Conservation (phyloP, 2,113 vertebrate species). For the Camelus bactrianus region DNA sequence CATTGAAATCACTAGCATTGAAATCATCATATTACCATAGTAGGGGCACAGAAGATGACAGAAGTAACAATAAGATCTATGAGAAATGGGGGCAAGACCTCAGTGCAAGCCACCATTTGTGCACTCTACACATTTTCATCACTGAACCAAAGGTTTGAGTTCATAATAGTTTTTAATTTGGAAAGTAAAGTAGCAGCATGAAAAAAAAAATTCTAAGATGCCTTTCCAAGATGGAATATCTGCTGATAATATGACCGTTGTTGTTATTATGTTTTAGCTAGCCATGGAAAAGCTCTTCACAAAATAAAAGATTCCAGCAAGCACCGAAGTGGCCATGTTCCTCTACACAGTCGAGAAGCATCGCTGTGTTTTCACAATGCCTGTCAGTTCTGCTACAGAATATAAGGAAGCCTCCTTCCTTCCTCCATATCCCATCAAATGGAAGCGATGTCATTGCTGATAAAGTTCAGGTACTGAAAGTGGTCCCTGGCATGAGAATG, state of each 20-base stretch:
- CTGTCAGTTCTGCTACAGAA: not conserved
- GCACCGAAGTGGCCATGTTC: not conserved
- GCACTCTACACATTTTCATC: not conserved
- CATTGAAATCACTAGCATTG: not conserved
- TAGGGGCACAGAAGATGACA: not conserved
- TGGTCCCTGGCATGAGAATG: not conserved
- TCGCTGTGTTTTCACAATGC: not conserved
- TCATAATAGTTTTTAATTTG: not conserved
- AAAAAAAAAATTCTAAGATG: not conserved
- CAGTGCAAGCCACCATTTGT: not conserved
- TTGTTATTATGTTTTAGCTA: not conserved
- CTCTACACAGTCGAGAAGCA: not conserved
- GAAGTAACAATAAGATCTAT: not conserved
- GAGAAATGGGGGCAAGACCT: not conserved
- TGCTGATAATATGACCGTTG: not conserved
- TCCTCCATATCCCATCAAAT: not conserved
- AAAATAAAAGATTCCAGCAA: conserved; percentile 44
- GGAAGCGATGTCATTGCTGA: not conserved
- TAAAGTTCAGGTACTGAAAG: not conserved
- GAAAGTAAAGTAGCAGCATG: not conserved
- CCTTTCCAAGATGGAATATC: not conserved
- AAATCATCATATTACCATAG: not conserved
- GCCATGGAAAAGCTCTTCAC: not conserved
- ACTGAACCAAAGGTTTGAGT: not conserved
- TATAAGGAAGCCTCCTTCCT: not conserved